A percentile compares a stretch with the other conserved stretches of the same genome.
phyloP scores from a whole-genome alignment of 2,113 vertebrate species.

The Alaudala cheleensis region DNA sequence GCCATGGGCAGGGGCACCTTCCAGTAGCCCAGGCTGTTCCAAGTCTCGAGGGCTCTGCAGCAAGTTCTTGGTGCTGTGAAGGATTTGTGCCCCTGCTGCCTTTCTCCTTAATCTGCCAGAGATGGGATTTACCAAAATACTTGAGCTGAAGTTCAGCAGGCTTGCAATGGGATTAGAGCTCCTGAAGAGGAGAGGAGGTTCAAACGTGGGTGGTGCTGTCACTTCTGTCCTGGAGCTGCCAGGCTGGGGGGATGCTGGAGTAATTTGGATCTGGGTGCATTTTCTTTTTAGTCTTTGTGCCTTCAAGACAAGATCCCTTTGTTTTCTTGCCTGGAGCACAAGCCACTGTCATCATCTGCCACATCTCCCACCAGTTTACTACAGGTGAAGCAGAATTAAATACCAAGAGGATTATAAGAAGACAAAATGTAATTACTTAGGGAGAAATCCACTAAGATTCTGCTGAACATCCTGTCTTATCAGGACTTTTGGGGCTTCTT shows the following conservation, averaged over 20 bases:
- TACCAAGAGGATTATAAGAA: neutral
- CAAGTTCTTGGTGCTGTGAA: neutral
- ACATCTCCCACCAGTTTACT: neutral
- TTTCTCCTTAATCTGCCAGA: neutral
- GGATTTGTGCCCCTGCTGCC: neutral
- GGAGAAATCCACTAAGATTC: slow-evolving; percentile 10
- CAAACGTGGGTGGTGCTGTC: neutral
- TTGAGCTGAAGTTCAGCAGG: neutral
- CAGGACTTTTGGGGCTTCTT: neutral
- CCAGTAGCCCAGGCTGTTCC: neutral
- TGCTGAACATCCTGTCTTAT: neutral
- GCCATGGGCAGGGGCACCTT: neutral
- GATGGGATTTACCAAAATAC: neutral
- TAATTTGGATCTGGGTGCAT: neutral
- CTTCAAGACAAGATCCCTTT: neutral
- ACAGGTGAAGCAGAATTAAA: slow-evolving; percentile 14
- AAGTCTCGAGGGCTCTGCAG: neutral
- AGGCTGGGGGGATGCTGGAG: neutral
- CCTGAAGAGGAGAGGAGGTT: neutral
- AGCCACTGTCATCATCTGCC: neutral
- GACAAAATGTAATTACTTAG: slow-evolving; percentile 11
- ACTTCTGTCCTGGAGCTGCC: neutral
- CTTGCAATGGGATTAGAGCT: neutral
- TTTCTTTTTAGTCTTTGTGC: neutral
- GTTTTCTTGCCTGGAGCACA: neutral